phyloP scores from a whole-genome alignment of 2,113 vertebrate genomes.

The Mastomys coucha region DNA sequence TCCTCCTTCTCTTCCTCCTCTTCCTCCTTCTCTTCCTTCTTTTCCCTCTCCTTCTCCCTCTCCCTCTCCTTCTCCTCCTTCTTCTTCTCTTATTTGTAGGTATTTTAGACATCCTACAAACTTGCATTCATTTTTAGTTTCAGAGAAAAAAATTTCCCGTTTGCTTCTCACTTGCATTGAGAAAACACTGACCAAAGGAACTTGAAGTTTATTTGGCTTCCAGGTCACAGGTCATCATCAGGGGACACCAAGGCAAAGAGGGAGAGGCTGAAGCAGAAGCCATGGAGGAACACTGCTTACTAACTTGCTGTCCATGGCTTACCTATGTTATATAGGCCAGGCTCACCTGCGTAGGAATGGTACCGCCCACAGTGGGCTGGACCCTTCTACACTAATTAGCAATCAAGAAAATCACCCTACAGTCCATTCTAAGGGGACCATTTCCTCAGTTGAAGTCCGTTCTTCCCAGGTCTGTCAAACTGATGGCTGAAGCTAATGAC shows the following conservation, averaged over 20 bases:
- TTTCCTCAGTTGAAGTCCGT: not conserved
- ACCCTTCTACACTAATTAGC: not conserved
- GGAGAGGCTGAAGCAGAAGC: not conserved
- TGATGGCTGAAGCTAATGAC: not conserved
- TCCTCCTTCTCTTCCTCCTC: too few species aligned
- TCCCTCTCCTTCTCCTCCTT: too few species aligned
- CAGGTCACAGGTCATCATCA: not conserved
- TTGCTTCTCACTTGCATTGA: not conserved
- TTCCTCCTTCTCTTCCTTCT: too few species aligned
- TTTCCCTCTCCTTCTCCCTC: too few species aligned
- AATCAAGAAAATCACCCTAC: not conserved
- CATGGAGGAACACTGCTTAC: too few species aligned
- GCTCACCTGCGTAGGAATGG: too few species aligned
- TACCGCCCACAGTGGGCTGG: not conserved
- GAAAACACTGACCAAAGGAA: not conserved
- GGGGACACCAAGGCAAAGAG: not conserved
- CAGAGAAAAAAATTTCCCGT: not conserved
- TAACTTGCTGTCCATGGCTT: not conserved
- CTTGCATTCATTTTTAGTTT: slow-evolving; percentile 22
- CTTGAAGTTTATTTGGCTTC: not conserved
- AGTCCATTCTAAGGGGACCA: not conserved
- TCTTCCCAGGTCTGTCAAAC: not conserved
- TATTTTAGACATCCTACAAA: not conserved
- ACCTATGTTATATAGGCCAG: not conserved
- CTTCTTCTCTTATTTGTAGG: not conserved